Evolutionary conservation across 2,113 vertebrate species (phyloP).

Genomic region (Athene cunicularia): DNA sequence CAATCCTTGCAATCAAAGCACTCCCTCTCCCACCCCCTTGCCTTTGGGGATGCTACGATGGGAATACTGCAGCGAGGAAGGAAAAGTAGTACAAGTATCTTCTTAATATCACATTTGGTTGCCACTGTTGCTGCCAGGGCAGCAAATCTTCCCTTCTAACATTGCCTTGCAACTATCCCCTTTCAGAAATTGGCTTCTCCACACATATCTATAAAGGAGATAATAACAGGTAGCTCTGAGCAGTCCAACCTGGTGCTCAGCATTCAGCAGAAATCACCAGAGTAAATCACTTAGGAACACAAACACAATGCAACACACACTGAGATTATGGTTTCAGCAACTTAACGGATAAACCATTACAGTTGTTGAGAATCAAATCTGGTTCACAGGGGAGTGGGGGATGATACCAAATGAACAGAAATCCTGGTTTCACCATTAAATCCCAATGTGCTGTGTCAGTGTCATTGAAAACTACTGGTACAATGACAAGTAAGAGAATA

Average conservation of each 20-base stretch:
- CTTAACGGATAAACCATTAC: neutral
- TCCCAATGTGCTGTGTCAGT: neutral
- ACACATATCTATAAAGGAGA: neutral
- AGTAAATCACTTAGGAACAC: neutral
- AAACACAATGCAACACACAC: neutral
- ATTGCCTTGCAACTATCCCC: neutral
- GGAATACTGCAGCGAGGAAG: neutral
- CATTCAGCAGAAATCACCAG: neutral
- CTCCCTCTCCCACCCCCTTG: fast-evolving
- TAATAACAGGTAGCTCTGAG: neutral
- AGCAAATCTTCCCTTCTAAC: neutral
- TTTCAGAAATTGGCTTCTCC: neutral
- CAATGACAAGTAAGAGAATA: neutral
- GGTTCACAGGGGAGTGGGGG: neutral
- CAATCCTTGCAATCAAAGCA: neutral
- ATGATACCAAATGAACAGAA: neutral
- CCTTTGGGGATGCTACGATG: neutral
- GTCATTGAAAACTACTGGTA: neutral
- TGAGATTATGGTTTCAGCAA: neutral
- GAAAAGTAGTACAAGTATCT: neutral
- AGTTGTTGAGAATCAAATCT: neutral
- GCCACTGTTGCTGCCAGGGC: neutral
- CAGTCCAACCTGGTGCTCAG: neutral
- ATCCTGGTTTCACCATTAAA: neutral
- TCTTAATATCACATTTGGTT: neutral